These are phyloP conservation scores for Zoanthus gigantus DNA, from an alignment of 92 coral and sea anemone genomes.

Conservation along the genomic window DNA sequence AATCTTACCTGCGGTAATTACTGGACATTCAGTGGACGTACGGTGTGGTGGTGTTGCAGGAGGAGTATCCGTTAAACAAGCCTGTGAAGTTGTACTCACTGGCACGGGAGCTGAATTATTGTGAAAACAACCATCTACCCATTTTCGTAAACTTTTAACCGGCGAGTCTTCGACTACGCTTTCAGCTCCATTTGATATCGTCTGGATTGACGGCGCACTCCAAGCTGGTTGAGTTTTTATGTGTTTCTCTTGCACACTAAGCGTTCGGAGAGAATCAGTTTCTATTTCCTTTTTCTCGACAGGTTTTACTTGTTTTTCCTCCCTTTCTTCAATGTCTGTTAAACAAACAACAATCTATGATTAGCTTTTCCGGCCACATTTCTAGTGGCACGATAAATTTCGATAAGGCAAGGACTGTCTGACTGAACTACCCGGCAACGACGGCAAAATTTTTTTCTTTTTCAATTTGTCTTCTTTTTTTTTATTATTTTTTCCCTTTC, in stretches of 20 bases:
- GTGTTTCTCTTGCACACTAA: conserved; percentile 27
- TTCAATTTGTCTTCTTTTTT: not conserved
- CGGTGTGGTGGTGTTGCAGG: conserved; percentile 91
- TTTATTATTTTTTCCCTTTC: not conserved
- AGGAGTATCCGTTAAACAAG: conserved; percentile 74
- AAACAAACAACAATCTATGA: conserved; percentile 24
- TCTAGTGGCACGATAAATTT: conserved; percentile 22
- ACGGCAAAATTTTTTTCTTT: not conserved
- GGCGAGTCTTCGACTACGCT: conserved; percentile 90
- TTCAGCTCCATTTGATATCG: conserved; percentile 38
- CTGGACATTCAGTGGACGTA: conserved; percentile 80
- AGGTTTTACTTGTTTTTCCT: conserved; percentile 66
- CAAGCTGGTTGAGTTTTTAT: conserved; percentile 35
- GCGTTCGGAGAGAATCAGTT: conserved; percentile 10
- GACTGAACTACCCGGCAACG: conserved; percentile 12
- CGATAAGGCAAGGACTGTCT: conserved; percentile 21
- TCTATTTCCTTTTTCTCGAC: conserved; percentile 39
- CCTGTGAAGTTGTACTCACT: conserved; percentile 54
- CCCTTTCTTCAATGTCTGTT: conserved; percentile 69
- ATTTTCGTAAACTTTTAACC: conserved; percentile 93
- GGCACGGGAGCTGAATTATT: conserved; percentile 50
- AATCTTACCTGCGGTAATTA: conserved; percentile 76
- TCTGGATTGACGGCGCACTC: conserved; percentile 38
- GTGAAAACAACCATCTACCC: conserved; percentile 99
- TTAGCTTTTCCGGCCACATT: conserved; percentile 44